These are phyloP conservation scores for Lasioglossum figueresi DNA, from an alignment of 2,888 invertebrate species.

Conservation along the genomic window DNA sequence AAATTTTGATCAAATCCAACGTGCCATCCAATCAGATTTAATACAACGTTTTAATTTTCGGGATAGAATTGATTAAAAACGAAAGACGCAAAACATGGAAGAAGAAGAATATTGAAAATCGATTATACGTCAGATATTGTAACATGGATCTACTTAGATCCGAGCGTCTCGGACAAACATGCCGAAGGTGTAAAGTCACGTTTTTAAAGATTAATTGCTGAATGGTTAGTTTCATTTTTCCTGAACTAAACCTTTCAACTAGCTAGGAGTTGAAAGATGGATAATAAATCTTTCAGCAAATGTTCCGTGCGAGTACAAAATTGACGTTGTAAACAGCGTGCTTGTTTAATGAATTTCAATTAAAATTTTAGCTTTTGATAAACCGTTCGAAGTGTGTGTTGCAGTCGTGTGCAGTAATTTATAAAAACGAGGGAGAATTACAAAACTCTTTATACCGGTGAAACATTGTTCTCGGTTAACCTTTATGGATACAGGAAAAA, in stretches of 20 bases:
- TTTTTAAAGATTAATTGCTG: neutral
- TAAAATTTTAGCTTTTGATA: neutral
- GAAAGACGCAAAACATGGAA: neutral
- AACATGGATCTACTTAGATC: neutral
- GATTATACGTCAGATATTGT: neutral
- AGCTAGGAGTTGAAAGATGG: neutral
- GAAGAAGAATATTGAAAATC: neutral
- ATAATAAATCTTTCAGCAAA: neutral
- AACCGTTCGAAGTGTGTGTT: neutral
- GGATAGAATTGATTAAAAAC: neutral
- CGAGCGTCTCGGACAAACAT: neutral
- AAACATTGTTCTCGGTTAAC: neutral
- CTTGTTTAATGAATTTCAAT: neutral
- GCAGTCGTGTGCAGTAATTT: neutral
- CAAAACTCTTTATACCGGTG: neutral
- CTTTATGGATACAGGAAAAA: neutral
- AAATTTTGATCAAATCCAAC: slow-evolving; percentile 22
- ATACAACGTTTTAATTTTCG: neutral
- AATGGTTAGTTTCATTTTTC: neutral
- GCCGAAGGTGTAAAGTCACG: neutral
- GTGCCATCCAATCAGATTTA: neutral
- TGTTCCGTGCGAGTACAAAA: neutral
- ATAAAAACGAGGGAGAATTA: neutral
- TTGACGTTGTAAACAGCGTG: neutral
- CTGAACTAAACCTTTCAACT: neutral